A percentile compares a stretch with the other conserved stretches of the same genome.
Conservation (phyloP, 2,888 invertebrate species). For the Patella pellucida region DNA sequence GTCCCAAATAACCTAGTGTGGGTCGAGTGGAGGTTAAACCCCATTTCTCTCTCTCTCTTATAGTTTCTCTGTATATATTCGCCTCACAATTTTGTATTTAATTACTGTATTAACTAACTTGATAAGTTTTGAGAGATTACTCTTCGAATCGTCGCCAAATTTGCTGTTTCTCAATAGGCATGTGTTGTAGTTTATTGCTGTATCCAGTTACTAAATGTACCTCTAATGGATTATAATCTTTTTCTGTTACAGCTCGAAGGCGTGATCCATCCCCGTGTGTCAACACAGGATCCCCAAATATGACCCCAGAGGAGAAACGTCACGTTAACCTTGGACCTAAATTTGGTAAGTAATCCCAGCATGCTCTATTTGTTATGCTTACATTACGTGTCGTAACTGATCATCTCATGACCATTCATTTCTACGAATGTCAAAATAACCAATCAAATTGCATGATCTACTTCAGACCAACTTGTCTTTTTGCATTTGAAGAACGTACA, state of each 20-base stretch:
- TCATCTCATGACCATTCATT: slow-evolving; percentile 10
- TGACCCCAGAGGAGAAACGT: slow-evolving; percentile 50
- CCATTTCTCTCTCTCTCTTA: no score
- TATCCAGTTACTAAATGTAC: no score
- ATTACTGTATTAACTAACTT: no score
- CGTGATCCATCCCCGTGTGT: slow-evolving; percentile 93
- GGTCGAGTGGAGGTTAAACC: no score
- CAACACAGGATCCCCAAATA: slow-evolving; percentile 76
- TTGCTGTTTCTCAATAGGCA: neutral
- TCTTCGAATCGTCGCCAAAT: no score
- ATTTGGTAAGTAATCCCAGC: slow-evolving; percentile 68
- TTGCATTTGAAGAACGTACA: neutral
- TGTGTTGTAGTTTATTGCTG: neutral
- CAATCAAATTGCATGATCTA: slow-evolving; percentile 5
- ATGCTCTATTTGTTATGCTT: slow-evolving; percentile 2
- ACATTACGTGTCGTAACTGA: neutral
- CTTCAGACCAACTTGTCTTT: neutral
- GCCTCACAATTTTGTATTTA: no score
- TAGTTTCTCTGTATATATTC: no score
- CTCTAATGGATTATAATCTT: neutral
- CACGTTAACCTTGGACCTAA: slow-evolving; percentile 70
- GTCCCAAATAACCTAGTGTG: no score
- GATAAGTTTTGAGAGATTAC: no score
- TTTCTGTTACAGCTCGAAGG: slow-evolving; percentile 74
- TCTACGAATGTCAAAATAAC: neutral